Base-by-base conservation (phyloP, 2,113 vertebrate species). In the rat (Rattus norvegicus) region DNA sequence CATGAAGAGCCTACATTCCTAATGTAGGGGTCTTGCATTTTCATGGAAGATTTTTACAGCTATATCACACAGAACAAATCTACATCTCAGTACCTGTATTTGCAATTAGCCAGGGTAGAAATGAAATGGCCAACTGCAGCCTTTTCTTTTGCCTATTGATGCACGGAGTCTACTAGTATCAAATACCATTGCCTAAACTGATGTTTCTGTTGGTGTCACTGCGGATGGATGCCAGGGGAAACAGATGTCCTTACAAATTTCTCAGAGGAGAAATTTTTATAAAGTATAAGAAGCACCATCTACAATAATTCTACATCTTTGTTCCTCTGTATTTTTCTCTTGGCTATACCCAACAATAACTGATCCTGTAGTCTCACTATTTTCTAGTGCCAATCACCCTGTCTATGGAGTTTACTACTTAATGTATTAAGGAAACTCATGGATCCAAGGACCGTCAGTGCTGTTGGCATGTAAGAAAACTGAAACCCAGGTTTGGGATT, bases 401-500 rank as follows among this genome's bases (percentile, higher is more conserved):
- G 24, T 2, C 43, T 36, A 26, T 7, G 54, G 20, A 36, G 65
- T 77, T n/a, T 69, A 73, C 47, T 17, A 26, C 22, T 88, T 79
- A 85, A 81, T 92, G 59, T 70, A 30, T 75, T 65, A 76, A 33
- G 16, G 61, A 39, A 69, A 79, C 16, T 54, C 36, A 88, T 52
- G 43, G 92, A 93, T 10, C 26, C 26, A 4, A 90, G 3, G 14
- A n/a, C 43, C 22, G 47, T 11, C 8, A 43, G 81, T 69, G 39
- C 52, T n/a, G 86, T n/a, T 93, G 75, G 39, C 19, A 96, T 52
- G 79, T 47, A 14, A 61, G 49, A 89, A 92, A 92, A 76, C 65
- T n/a, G n/a, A 94, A 88, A 59, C 17, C 36, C 59, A 26, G 5
- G 22, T 30, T 69, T 63, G 72, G 63, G 14, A 52, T 61, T 83